Base-by-base conservation (phyloP, 2,888 invertebrate genomes). In the Tachina fera region DNA sequence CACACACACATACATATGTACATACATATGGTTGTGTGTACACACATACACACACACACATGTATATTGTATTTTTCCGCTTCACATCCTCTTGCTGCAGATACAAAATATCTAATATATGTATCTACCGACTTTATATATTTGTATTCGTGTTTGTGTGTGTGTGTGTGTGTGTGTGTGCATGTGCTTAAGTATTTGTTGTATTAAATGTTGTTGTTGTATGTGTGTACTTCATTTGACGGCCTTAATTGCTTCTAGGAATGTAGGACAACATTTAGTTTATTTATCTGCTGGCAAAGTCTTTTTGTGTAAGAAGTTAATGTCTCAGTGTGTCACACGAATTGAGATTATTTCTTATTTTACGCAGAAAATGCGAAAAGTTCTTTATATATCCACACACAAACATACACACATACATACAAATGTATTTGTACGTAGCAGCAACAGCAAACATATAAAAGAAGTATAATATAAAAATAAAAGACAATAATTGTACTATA, bases 221-320 rank as follows among this genome's bases (percentile, higher is more conserved):
- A n/a, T n/a, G 68, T 72, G 72, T 74, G 67, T 65, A 74, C 83
- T 72, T 74, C 79, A 79, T 79, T 83, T 86, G 76, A 83, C 83
- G 83, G 83, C 79, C 86, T 86, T 86, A 86, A 86, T 86, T 86
- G 86, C 72, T 83, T 79, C 83, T 79, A 22, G 58, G 60, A 83
- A 83, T 83, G 77, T 83, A 78, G 83, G 72, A 83, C 83, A 78
- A 74, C 72, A 72, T 83, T 83, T 74, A 72, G 67, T 78, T 72
- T 83, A 78, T 78, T 78, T 83, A 83, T 83, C 83, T 83, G 83
- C 83, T 83, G 77, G 83, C 78, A 83, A 72, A 67, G 60, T 78
- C 77, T 67, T 76, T 83, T 67, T 76, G 77, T 68, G 67, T 53
- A 78, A 72, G 67, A 83, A 83, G 72, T 83, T 78, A 78, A 83